Evolutionary conservation across 2,113 vertebrate species (phyloP), one percentile per base, ranked within the genome.

Genomic region (Pao palembangensis): DNA sequence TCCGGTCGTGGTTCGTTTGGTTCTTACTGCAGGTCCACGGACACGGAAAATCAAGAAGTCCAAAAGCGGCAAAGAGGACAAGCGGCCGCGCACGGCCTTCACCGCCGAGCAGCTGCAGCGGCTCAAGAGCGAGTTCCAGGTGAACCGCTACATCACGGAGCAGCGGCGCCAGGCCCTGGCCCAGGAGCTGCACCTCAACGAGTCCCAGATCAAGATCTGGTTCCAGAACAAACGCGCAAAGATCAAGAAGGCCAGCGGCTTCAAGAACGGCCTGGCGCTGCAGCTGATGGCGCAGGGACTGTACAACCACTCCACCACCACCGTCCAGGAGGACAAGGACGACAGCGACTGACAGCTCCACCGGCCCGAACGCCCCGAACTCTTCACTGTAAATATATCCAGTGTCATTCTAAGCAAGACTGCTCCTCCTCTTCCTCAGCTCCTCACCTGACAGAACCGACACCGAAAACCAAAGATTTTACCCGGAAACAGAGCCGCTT

Each of bases 381-480:
- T 72, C 62, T 50, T 75, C 62, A 58, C 23, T 83, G 80, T 82
- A 82, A 68, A 85, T 82, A 91, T 90, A 90, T 90, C 6, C 92
- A 90, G 91, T 93, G 90, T 93, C 92, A 93, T 92, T 93, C 94
- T n/a, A 93, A 94, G 82, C 85, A 70, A 81, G 84, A 75, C 20
- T n/a, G 2, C 25, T 28, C 25, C 25, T 28, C 25, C 25, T 4
- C 21, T n/a, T n/a, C 21, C 21, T 31, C 68, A 3, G 19, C 20
- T 23, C n/a, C 23, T 44, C 14, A 43, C 38, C 20, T 44, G 17
- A n/a, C 31, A 68, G 67, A 66, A 23, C 21, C 21, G 21, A 25
- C 90, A 86, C 91, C 91, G 85, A 90, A 92, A 84, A 93, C 94
- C 94, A 96, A 96, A 96, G 94, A 96, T 95, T 93, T 93, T 92